phyloP scores from a whole-genome alignment of 2,113 vertebrate species.

The Zingel zingel region DNA sequence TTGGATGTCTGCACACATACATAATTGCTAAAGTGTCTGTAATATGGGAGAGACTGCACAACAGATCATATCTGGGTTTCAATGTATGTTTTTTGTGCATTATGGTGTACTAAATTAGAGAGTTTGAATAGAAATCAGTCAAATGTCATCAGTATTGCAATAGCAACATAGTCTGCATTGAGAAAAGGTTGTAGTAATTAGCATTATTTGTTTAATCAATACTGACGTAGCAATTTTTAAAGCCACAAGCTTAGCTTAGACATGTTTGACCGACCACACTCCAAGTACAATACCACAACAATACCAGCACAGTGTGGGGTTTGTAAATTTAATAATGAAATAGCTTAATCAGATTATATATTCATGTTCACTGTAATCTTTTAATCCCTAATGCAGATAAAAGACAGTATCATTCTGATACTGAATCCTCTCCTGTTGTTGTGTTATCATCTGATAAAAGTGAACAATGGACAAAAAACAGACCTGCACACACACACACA shows the following conservation, averaged over 20 bases:
- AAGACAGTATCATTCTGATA: conserved; percentile 56
- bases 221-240: no score
- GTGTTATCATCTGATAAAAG: conserved; percentile 57
- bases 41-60: neutral
- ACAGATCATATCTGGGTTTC: neutral
- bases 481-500: neutral
- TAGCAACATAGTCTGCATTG: neutral
- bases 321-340: conserved; percentile 57
- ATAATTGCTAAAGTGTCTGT: neutral
- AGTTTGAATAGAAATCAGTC: neutral
- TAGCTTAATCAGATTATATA: conserved; percentile 63
- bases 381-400: conserved; percentile 71
- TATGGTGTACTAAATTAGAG: no score
- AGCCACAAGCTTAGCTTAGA: neutral
- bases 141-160: neutral
- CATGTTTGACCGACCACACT: conserved; percentile 7
- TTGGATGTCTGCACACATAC: no score
- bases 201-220: no score
- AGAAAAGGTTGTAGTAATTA: neutral
- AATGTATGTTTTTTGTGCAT: no score
- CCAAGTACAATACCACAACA: neutral
- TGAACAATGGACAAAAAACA: conserved; percentile 32
- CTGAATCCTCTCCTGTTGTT: conserved; percentile 40
- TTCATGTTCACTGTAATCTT: conserved; percentile 64
- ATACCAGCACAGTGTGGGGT: conserved; percentile 18